phyloP scores from a whole-genome alignment of 2,888 invertebrate species.

The Lucinisca nassula region DNA sequence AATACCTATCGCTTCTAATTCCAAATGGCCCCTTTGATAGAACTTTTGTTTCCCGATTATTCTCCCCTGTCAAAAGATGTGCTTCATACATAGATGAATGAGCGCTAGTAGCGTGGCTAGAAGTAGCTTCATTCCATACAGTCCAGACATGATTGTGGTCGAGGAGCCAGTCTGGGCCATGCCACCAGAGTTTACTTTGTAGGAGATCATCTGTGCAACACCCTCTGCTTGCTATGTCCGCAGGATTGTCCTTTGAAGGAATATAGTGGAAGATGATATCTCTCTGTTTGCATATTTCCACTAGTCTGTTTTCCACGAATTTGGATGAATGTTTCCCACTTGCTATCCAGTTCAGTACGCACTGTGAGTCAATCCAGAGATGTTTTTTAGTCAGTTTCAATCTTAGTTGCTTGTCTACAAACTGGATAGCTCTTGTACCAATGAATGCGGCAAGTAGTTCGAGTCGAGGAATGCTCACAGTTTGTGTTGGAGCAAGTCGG shows the following conservation, averaged over 20 bases:
- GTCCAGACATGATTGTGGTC: neutral
- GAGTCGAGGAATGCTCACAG: neutral
- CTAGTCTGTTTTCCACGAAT: neutral
- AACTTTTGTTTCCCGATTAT: neutral
- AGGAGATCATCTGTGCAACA: neutral
- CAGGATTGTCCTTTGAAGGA: conserved; percentile 8
- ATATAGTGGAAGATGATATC: neutral
- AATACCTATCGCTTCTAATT: neutral
- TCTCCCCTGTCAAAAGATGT: neutral
- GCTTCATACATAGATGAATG: neutral
- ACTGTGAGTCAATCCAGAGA: neutral
- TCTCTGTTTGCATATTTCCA: neutral
- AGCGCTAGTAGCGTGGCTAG: neutral
- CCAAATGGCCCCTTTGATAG: neutral
- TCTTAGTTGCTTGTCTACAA: neutral
- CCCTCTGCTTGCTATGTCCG: neutral
- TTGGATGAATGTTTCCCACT: neutral
- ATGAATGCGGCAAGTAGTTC: neutral
- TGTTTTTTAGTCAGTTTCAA: neutral
- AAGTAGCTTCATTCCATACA: neutral
- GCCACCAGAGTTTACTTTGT: neutral
- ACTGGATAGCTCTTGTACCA: conserved; percentile 5
- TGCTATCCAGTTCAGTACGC: neutral
- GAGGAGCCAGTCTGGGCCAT: neutral
- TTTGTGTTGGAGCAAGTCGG: neutral